Percentiles rank a stretch among this genome's conserved stretches.
These are phyloP conservation scores for Chrysomallon squamiferum DNA, from an alignment of 1,140 invertebrate species.

Conservation along the genomic window DNA sequence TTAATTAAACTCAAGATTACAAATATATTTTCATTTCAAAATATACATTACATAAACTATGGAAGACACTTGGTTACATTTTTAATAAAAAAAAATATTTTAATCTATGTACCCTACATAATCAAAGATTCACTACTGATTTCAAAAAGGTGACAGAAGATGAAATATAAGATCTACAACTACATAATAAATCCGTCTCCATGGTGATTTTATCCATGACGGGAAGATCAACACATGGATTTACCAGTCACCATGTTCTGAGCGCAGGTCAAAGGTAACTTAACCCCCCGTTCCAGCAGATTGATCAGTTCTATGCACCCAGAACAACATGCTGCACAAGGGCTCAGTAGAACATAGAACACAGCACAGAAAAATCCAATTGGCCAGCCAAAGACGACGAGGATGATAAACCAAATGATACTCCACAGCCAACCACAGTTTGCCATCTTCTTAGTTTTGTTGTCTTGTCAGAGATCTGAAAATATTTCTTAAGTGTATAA, in stretches of 20 bases:
- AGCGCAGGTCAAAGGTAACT: slow-evolving; percentile 57
- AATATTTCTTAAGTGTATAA: no score
- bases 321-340: slow-evolving; percentile 75
- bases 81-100: no score
- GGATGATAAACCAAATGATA: slow-evolving; percentile 79
- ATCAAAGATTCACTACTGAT: no score
- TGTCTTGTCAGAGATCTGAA: neutral
- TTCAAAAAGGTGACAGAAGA: no score
- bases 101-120: no score
- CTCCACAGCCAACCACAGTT: slow-evolving; percentile 67
- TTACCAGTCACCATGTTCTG: slow-evolving; percentile 59
- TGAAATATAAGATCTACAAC: no score
- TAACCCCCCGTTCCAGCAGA: slow-evolving; percentile 55
- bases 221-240: slow-evolving; percentile 56
- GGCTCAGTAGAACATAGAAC: slow-evolving; percentile 76
- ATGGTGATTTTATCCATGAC: no score
- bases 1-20: no score
- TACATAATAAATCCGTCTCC: no score
- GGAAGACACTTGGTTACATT: no score
- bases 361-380: slow-evolving; percentile 77
- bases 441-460: slow-evolving; percentile 31
- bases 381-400: slow-evolving; percentile 78
- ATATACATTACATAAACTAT: no score
- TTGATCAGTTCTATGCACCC: slow-evolving; percentile 59
- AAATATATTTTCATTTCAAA: no score